A percentile compares a stretch with the other conserved stretches of the same genome.
Conservation (phyloP, 2,113 vertebrate genomes). For the Trogon surrucura region DNA sequence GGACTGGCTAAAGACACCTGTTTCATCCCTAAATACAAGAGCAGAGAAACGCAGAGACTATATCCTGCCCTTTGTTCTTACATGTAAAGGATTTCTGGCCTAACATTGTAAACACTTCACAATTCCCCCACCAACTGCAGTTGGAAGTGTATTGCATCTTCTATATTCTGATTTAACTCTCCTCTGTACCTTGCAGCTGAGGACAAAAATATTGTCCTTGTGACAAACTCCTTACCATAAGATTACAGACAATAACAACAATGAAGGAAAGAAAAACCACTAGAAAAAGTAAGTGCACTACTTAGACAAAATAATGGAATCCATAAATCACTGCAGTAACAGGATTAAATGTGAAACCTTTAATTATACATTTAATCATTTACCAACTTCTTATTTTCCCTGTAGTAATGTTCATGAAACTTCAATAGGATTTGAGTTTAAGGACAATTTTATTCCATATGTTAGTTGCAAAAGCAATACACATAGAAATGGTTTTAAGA, state of each 20-base stretch:
- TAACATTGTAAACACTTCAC: not conserved
- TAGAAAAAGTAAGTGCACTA: slow-evolving; percentile 1
- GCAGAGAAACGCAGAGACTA: not conserved
- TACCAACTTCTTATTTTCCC: slow-evolving; percentile 27
- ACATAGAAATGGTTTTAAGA: not conserved
- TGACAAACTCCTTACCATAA: slow-evolving; percentile 34
- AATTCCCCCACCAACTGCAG: slow-evolving; percentile 18
- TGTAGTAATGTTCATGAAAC: not conserved
- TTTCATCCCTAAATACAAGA: slow-evolving; percentile 43
- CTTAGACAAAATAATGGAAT: slow-evolving; percentile 64
- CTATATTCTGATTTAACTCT: slow-evolving; percentile 21
- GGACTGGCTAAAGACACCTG: slow-evolving; percentile 28
- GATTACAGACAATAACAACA: slow-evolving; percentile 28
- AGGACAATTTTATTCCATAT: not conserved
- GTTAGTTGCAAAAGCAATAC: not conserved
- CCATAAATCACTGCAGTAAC: slow-evolving; percentile 52
- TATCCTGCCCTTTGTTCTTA: slow-evolving; percentile 27
- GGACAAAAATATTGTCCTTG: not conserved
- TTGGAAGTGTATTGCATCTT: not conserved
- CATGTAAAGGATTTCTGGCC: not conserved
- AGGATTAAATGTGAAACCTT: slow-evolving; percentile 52
- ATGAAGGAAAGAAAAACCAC: not conserved
- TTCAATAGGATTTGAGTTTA: slow-evolving; percentile 23
- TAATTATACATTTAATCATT: slow-evolving; percentile 70
- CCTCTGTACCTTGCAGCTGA: not conserved